Percentiles rank a stretch among this genome's conserved stretches.
Conservation (phyloP, 2,888 invertebrate genomes). For the Crossocerus cetratus region DNA sequence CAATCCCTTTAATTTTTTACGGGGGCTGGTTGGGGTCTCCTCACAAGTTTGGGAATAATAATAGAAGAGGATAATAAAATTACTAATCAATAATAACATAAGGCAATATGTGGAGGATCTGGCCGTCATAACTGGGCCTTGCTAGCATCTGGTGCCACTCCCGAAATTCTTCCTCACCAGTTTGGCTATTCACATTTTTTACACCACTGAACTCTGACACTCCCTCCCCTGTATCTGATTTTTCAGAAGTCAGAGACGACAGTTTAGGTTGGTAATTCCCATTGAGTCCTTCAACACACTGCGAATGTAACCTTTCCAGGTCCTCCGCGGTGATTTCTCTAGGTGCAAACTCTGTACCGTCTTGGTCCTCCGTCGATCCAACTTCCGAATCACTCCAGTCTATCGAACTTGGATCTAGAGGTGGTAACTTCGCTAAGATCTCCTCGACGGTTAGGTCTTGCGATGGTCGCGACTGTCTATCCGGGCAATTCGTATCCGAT, state of each 20-base stretch:
- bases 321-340: conserved; percentile 64
- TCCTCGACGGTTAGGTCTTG: conserved; percentile 79
- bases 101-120: conserved; percentile 93
- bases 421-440: conserved; percentile 83
- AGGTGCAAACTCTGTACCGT: conserved; percentile 46
- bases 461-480: conserved; percentile 50
- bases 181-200: conserved; percentile 67
- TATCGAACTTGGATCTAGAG: conserved; percentile 81
- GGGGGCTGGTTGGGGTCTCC: conserved; percentile 39
- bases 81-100: conserved; percentile 95
- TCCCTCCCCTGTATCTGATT: conserved; percentile 39
- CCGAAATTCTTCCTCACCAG: conserved; percentile 81
- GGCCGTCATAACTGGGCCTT: conserved; percentile 85
- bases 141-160: conserved; percentile 95
- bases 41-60: conserved; percentile 56
- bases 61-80: conserved; percentile 63
- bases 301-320: conserved; percentile 69
- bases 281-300: conserved; percentile 72
- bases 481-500: conserved; percentile 49
- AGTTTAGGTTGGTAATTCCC: conserved; percentile 73
- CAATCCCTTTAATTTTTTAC: conserved; percentile 48
- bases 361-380: conserved; percentile 52
- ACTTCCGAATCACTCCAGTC: conserved; percentile 75
- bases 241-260: conserved; percentile 47
- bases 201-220: conserved; percentile 48